phyloP scores from a whole-genome alignment of 2,888 invertebrate genomes.

The Heliconius charithonia region DNA sequence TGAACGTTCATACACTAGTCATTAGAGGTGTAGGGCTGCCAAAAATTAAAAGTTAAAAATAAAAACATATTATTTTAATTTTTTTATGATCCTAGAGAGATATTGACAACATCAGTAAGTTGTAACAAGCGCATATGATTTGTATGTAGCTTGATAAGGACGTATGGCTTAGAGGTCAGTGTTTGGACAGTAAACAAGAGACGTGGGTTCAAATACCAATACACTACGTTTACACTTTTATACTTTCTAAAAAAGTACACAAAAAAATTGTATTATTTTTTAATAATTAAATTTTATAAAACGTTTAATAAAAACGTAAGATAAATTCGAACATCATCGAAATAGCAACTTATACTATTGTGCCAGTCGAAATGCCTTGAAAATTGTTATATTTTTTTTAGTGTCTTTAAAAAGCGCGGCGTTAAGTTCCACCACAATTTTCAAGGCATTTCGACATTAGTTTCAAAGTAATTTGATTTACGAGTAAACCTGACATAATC shows the following conservation, averaged over 20 bases:
- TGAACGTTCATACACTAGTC: slow-evolving; percentile 32
- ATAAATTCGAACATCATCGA: no score
- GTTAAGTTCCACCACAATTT: background rate
- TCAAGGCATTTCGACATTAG: background rate
- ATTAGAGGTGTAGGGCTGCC: slow-evolving; percentile 34
- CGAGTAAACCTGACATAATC: slow-evolving; percentile 1
- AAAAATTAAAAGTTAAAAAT: background rate
- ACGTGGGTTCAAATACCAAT: background rate
- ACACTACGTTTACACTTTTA: background rate
- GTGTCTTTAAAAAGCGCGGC: background rate
- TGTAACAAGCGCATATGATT: background rate
- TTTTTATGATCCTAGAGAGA: background rate
- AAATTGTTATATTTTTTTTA: no score
- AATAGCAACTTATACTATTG: background rate
- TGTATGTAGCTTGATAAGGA: background rate
- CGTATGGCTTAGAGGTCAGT: no score
- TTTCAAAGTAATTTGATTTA: background rate
- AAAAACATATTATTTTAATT: background rate
- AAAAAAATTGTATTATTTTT: background rate
- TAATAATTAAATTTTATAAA: no score
- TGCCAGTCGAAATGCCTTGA: no score
- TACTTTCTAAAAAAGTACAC: background rate
- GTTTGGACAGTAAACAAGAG: background rate
- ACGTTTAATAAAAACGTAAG: no score
- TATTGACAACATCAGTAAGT: background rate